phyloP scores from a whole-genome alignment of 2,888 invertebrate genomes.

The Cephus runcator region DNA sequence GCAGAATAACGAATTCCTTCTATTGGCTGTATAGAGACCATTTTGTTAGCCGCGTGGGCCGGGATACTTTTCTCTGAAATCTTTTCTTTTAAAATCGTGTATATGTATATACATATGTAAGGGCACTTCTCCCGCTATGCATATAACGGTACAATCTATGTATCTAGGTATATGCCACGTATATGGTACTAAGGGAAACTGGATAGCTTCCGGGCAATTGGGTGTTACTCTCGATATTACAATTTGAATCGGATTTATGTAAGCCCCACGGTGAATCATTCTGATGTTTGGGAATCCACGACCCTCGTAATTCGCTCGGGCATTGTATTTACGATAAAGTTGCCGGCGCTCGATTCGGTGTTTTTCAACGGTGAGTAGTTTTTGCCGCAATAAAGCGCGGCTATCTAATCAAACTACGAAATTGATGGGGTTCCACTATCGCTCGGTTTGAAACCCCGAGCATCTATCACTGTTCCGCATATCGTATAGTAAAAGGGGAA shows the following conservation, averaged over 20 bases:
- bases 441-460: constrained; percentile 15
- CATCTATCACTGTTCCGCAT: constrained; percentile 39
- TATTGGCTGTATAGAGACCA: background rate
- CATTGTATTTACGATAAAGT: constrained; percentile 49
- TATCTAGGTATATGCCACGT: background rate
- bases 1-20: background rate
- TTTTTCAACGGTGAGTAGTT: constrained; percentile 42
- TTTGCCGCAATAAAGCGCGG: constrained; percentile 47
- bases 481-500: constrained; percentile 19
- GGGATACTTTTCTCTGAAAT: background rate
- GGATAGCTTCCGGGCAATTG: background rate
- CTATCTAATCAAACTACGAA: constrained; percentile 49
- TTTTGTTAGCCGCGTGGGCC: background rate
- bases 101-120: background rate
- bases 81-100: background rate
- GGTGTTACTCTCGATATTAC: background rate
- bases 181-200: background rate
- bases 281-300: background rate
- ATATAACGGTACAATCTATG: background rate
- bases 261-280: background rate
- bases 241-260: background rate
- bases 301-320: constrained; percentile 3
- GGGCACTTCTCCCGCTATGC: background rate
- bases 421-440: constrained; percentile 50
- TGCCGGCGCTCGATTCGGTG: constrained; percentile 21